A percentile compares a stretch with the other conserved stretches of the same genome.
phyloP scores from a whole-genome alignment of 2,888 invertebrate genomes.

The Ecdyonurus torrentis region DNA sequence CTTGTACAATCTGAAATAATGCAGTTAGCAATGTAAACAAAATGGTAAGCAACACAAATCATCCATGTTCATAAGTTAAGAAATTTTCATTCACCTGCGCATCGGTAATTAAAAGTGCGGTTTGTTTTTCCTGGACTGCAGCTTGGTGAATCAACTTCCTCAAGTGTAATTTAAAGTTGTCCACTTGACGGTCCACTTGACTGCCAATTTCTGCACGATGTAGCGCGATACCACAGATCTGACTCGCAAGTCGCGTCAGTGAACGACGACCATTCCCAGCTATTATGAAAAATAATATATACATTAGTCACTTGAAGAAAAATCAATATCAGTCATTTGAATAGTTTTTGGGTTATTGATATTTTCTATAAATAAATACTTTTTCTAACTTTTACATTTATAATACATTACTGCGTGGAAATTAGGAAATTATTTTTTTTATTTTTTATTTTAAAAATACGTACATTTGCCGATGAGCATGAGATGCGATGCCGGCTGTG shows the following conservation, averaged over 20 bases:
- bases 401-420: too few relatives aligned
- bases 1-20: slow-evolving; percentile 43
- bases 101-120: slow-evolving; percentile 71
- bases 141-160: slow-evolving; percentile 53
- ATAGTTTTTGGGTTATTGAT: neutral
- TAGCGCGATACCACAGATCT: slow-evolving; percentile 59
- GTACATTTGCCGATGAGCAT: slow-evolving; percentile 64
- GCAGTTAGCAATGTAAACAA: neutral
- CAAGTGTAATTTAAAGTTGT: slow-evolving; percentile 68
- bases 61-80: too few relatives aligned
- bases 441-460: neutral
- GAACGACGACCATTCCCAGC: slow-evolving; percentile 76
- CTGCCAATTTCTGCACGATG: slow-evolving; percentile 68
- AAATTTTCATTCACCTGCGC: slow-evolving; percentile 42
- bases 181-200: slow-evolving; percentile 41
- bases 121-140: slow-evolving; percentile 57
- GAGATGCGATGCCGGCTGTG: slow-evolving; percentile 58
- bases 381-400: neutral
- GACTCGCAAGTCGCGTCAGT: slow-evolving; percentile 55
- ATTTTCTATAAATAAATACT: neutral
- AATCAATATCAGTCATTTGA: neutral
- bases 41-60: neutral
- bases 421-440: neutral
- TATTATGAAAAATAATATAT: slow-evolving; percentile 21
- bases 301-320: neutral